These are phyloP conservation scores for Anoncus sp. DNA, from an alignment of 2,888 invertebrate genomes.

Conservation along the genomic window DNA sequence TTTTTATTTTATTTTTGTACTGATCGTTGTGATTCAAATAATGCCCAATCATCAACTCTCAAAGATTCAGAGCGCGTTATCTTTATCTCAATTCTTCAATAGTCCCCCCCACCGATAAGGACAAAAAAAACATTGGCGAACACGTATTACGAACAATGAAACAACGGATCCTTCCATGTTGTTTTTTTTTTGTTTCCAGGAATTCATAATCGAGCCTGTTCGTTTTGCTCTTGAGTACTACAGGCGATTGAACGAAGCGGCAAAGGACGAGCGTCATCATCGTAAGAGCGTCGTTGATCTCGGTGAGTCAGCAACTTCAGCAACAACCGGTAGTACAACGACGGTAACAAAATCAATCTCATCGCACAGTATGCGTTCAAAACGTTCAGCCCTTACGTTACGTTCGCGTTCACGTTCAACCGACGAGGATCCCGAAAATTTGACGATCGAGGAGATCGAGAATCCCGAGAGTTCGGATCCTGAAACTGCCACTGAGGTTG, in stretches of 20 bases:
- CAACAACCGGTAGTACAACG: constrained; percentile 64
- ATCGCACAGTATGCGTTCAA: constrained; percentile 81
- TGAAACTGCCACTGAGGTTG: constrained; percentile 89
- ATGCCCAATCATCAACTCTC: no score
- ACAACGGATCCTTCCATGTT: constrained; percentile 10
- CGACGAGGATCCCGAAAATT: constrained; percentile 79
- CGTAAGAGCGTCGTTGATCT: constrained; percentile 84
- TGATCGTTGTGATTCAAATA: no score
- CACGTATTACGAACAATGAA: neutral
- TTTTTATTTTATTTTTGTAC: no score
- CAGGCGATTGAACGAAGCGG: constrained; percentile 86
- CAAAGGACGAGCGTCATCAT: constrained; percentile 86
- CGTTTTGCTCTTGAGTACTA: constrained; percentile 87
- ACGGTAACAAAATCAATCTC: constrained; percentile 81
- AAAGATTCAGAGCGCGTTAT: no score
- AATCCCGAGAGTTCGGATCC: constrained; percentile 85
- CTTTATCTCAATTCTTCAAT: no score
- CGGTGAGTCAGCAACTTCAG: constrained; percentile 72
- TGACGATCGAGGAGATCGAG: constrained; percentile 83
- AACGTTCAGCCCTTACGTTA: constrained; percentile 82
- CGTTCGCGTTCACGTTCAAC: constrained; percentile 80
- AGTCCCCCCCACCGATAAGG: no score
- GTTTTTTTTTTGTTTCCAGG: no score
- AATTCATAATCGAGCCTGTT: constrained; percentile 87
- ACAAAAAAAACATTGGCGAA: neutral